phyloP scores from a whole-genome alignment of 2,888 invertebrate species.

The Microplitis deprimator region DNA sequence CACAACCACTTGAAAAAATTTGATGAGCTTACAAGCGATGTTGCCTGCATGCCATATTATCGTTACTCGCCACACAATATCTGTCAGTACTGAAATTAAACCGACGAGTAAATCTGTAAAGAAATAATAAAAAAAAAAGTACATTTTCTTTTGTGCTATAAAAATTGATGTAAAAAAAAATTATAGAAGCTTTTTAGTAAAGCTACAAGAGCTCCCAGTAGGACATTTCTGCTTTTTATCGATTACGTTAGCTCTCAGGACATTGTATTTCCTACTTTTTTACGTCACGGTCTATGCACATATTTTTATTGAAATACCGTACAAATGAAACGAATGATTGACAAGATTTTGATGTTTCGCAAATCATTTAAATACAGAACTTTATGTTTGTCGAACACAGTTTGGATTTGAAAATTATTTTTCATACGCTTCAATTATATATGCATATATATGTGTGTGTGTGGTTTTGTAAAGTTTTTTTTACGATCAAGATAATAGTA shows the following conservation, averaged over 20 bases:
- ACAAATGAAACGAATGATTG: background rate
- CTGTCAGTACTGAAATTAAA: constrained; percentile 88
- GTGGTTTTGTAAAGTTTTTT: no score
- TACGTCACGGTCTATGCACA: background rate
- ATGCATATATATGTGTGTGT: no score
- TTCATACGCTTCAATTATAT: no score
- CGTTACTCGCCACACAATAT: constrained; percentile 91
- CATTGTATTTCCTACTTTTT: background rate
- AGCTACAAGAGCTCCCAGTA: background rate
- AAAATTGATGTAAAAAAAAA: background rate
- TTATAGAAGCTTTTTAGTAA: background rate
- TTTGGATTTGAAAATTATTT: no score
- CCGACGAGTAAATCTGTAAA: constrained; percentile 89
- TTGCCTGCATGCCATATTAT: constrained; percentile 93
- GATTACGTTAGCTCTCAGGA: background rate
- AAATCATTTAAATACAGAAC: no score
- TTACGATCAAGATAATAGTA: background rate
- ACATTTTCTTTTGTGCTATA: background rate
- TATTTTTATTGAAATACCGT: background rate
- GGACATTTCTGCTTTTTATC: background rate
- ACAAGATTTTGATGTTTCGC: background rate
- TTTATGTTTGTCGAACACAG: no score
- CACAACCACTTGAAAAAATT: constrained; percentile 87
- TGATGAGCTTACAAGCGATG: constrained; percentile 88
- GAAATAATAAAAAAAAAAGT: constrained; percentile 50